Conservation (phyloP, 2,113 vertebrate species). For the Pelodiscus sinensis region DNA sequence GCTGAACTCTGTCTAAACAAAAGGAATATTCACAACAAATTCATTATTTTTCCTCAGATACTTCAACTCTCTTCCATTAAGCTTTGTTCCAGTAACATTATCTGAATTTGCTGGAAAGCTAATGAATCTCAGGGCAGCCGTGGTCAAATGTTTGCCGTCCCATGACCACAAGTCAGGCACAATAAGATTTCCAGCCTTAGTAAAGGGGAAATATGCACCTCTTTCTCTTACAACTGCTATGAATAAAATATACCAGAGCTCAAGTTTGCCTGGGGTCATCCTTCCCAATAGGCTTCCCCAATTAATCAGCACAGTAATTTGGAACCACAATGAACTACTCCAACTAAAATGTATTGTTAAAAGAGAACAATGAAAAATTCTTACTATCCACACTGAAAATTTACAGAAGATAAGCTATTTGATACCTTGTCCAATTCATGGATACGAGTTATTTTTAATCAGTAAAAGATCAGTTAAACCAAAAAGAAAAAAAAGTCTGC, state of each 20-base stretch:
- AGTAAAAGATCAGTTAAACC: background rate
- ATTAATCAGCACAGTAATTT: background rate
- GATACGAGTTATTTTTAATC: background rate
- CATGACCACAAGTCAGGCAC: background rate
- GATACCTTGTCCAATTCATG: background rate
- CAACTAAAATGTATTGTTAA: background rate
- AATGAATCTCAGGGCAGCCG: background rate
- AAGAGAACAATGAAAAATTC: background rate
- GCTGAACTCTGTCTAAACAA: background rate
- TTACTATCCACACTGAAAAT: background rate
- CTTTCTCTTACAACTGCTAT: background rate
- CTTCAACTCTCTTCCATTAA: rapidly evolving
- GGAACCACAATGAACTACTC: background rate
- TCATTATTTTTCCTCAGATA: background rate
- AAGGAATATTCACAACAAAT: background rate
- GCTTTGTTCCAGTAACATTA: background rate
- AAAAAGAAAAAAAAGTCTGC: background rate
- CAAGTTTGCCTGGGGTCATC: background rate
- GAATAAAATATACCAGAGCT: background rate
- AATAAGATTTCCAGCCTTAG: background rate
- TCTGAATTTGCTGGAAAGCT: background rate
- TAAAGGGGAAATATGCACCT: background rate
- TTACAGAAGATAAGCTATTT: background rate
- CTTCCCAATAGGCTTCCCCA: background rate
- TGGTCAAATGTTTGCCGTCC: background rate